Evolutionary conservation across 2,113 vertebrate species (phyloP), one percentile per base, ranked within the genome.

Genomic region (Pterophyllum scalare): DNA sequence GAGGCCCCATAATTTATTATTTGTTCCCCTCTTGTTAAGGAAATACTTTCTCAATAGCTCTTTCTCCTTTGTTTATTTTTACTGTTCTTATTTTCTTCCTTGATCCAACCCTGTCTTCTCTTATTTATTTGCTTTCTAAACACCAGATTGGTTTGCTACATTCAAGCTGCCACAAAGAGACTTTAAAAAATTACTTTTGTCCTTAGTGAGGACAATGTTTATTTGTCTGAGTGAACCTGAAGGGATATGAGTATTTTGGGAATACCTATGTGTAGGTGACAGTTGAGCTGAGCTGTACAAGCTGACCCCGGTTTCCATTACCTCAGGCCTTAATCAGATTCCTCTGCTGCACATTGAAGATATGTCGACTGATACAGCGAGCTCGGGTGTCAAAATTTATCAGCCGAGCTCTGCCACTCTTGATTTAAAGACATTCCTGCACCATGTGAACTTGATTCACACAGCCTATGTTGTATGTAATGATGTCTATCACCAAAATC

Each of bases 121-220:
- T 86, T 95, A 93, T 96, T 96, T 95, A 95, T 96, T 96, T 96
- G 93, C 90, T 94, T 89, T 95, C 91, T 90, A 94, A 95, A 95
- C 93, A 95, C 62, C 82, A 82, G 79, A 83, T 85, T 67, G 62
- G 87, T 88, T 84, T 59, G 81, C 59, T 76, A 88, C 49, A 81
- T 91, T 86, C 64, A 87, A 87, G 61, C 91, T 88, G 92, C 81
- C 89, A 83, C 31, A 78, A 93, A 88, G 81, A 90, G 90, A 91
- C 83, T 79, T 85, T 92, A 92, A 94, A 94, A 93, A 94, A 95
- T 93, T 12, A 93, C 90, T 85, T 91, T 87, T 90, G 92, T 92
- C 85, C 91, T 87, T 79, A 59, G 17, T 67, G 76, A 87, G 52
- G 91, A 92, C 92, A 90, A 57, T 94, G 95, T 96, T 96, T 96